Evolutionary conservation across 1,140 invertebrate genomes (phyloP).

Genomic region (Bombus ignitus): DNA sequence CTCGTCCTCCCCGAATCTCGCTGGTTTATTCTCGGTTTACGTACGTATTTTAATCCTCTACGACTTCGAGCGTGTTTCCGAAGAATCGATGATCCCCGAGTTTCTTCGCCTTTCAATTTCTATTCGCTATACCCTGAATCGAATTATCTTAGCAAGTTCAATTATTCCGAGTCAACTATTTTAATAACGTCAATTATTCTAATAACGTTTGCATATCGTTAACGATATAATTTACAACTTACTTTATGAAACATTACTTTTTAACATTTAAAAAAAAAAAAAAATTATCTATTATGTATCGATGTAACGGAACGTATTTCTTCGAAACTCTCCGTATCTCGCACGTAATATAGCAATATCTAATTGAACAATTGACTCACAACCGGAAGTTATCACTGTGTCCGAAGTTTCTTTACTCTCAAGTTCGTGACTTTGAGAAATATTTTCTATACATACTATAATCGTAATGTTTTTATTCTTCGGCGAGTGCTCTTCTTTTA

Average conservation of each 20-base stretch:
- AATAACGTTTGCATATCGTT: no score
- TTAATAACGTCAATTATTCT: no score
- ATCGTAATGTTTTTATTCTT: not conserved
- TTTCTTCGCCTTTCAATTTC: not conserved
- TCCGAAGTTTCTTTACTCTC: not conserved
- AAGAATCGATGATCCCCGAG: not conserved
- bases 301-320: not conserved
- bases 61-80: not conserved
- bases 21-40: slow-evolving; percentile 1
- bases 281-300: not conserved
- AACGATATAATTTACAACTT: no score
- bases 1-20: not conserved
- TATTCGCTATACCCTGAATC: not conserved
- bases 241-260: not conserved
- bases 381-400: not conserved
- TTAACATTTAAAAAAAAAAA: not conserved
- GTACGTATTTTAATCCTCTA: not conserved
- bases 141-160: no score
- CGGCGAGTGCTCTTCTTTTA: not conserved
- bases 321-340: not conserved
- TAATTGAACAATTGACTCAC: not conserved
- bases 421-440: not conserved
- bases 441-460: not conserved
- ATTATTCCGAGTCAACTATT: no score
- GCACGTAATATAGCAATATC: not conserved